Conservation (phyloP, 2,888 invertebrate species). For the Chrysolina americana region DNA sequence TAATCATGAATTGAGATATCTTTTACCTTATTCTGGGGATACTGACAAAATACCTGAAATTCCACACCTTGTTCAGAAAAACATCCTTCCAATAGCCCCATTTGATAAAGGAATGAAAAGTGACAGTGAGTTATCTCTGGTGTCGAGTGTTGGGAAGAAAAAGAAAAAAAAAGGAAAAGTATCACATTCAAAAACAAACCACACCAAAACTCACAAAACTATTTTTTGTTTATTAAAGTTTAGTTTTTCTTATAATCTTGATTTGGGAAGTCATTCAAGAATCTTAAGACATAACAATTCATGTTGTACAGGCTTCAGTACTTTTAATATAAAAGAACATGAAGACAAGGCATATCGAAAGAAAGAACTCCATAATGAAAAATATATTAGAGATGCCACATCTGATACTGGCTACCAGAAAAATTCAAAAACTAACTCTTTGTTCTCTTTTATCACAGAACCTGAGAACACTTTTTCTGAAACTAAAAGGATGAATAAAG, state of each 20-base stretch:
- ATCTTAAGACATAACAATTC: neutral
- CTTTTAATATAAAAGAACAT: conserved; percentile 5
- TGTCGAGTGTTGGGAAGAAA: neutral
- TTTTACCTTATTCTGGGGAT: neutral
- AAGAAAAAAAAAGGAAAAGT: neutral
- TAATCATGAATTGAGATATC: too few relatives aligned
- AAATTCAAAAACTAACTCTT: neutral
- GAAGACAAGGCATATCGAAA: neutral
- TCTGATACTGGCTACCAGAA: neutral
- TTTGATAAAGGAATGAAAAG: too few relatives aligned
- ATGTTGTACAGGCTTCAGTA: neutral
- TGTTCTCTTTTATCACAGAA: neutral
- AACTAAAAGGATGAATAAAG: too few relatives aligned
- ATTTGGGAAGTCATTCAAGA: too few relatives aligned
- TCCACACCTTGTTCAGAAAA: neutral
- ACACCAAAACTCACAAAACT: too few relatives aligned
- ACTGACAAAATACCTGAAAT: neutral
- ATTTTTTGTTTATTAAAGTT: too few relatives aligned
- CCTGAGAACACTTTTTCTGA: neutral
- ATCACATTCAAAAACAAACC: neutral
- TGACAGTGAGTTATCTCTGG: neutral
- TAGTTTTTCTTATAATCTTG: too few relatives aligned
- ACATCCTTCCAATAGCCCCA: neutral
- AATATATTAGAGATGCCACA: neutral
- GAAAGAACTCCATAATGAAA: neutral